A percentile compares a stretch with the other conserved stretches of the same genome.
Evolutionary conservation across 37 sponge, comb jelly and placozoan genomes (phyloP).

Genomic region (Halisarca cf. caerulea): DNA sequence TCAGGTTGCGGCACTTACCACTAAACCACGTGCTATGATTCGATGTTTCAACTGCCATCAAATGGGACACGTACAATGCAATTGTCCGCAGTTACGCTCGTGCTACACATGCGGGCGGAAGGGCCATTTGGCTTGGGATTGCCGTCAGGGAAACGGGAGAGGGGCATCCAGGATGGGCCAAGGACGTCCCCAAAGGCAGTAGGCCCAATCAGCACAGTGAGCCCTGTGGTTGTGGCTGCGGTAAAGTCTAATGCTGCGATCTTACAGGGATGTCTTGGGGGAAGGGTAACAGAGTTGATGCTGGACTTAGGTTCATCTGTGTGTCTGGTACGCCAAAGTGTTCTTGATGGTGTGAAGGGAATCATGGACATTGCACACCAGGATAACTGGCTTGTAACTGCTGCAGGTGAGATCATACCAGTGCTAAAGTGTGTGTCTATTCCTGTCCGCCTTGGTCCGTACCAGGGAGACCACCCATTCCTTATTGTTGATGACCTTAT

Average conservation of each 20-base stretch:
- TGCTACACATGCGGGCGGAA: conserved; percentile 9
- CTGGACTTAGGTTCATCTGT: conserved; percentile 24
- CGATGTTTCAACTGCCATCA: conserved; percentile 22
- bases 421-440: neutral
- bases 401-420: conserved; percentile 25
- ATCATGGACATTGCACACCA: neutral
- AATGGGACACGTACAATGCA: conserved; percentile 9
- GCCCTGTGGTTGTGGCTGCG: conserved; percentile 17
- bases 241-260: neutral
- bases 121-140: conserved; percentile 10
- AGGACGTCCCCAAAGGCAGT: conserved; percentile 2
- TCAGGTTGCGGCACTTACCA: conserved; percentile 27
- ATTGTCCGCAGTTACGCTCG: neutral
- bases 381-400: neutral
- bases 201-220: neutral
- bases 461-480: neutral
- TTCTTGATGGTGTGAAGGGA: neutral
- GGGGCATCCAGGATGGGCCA: conserved; percentile 21
- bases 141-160: conserved; percentile 21
- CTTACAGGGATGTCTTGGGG: conserved; percentile 3
- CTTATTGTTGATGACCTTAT: conserved; percentile 8
- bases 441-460: neutral
- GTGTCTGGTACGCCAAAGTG: neutral
- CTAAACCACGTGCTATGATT: neutral
- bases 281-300: neutral